phyloP scores from a whole-genome alignment of 2,113 vertebrate genomes.

The Diphyllodes magnificus region DNA sequence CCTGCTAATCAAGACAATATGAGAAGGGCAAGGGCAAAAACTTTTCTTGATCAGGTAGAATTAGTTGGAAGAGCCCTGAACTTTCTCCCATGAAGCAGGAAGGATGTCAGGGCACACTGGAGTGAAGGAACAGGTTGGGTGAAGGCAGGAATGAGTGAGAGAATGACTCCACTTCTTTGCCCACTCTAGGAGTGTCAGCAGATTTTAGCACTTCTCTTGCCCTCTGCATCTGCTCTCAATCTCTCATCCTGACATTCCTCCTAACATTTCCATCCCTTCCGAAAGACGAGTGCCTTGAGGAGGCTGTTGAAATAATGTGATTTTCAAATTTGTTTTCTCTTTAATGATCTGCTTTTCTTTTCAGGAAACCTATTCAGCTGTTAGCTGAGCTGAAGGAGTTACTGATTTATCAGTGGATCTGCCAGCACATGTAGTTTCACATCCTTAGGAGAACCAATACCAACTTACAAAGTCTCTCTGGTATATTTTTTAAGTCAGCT shows the following conservation, averaged over 20 bases:
- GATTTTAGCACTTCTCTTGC: background rate
- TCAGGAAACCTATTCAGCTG: background rate
- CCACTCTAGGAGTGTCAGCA: background rate
- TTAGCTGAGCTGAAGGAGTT: background rate
- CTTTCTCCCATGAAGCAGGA: background rate
- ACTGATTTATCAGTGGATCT: background rate
- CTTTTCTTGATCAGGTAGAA: background rate
- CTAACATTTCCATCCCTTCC: background rate
- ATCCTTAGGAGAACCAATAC: background rate
- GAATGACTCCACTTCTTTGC: background rate
- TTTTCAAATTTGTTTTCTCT: background rate
- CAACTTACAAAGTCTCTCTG: background rate
- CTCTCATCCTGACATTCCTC: background rate
- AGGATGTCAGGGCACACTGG: background rate
- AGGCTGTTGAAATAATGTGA: background rate
- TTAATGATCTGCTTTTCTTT: background rate
- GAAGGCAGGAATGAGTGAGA: background rate
- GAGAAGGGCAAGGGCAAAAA: rapidly evolving
- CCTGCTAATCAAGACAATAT: background rate
- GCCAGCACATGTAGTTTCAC: background rate
- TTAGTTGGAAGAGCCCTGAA: background rate
- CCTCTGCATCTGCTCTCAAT: background rate
- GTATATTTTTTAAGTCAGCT: background rate
- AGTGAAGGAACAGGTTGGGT: background rate
- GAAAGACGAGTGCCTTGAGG: background rate